Evolutionary conservation across 2,113 vertebrate species (phyloP).

Genomic region (Cariama cristata): DNA sequence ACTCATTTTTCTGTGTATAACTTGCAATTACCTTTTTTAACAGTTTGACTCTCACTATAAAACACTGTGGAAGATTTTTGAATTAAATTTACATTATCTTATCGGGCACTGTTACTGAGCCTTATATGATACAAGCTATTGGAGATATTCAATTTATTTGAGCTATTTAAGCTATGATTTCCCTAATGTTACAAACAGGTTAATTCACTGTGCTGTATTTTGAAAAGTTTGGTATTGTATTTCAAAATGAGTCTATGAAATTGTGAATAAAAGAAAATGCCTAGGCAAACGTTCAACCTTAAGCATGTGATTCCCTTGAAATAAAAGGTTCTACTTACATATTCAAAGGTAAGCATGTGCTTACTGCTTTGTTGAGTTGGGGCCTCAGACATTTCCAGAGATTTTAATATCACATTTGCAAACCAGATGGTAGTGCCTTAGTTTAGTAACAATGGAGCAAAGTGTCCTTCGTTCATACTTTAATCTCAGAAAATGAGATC

Average conservation of each 20-base stretch:
- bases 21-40: slow-evolving; percentile 4
- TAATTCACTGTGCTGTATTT: not conserved
- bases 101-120: not conserved
- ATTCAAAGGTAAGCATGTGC: slow-evolving; percentile 42
- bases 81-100: slow-evolving; percentile 23
- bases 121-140: not conserved
- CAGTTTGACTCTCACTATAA: not conserved
- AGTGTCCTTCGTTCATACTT: slow-evolving; percentile 68
- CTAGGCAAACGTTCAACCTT: not conserved
- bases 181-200: not conserved
- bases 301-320: slow-evolving; percentile 1
- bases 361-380: not conserved
- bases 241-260: not conserved
- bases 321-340: not conserved
- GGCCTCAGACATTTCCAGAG: slow-evolving; percentile 38
- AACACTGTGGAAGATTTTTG: not conserved
- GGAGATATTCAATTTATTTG: not conserved
- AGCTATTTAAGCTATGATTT: not conserved
- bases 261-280: not conserved
- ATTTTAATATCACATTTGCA: slow-evolving; percentile 68
- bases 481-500: slow-evolving; percentile 76
- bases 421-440: slow-evolving; percentile 74
- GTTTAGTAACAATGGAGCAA: slow-evolving; percentile 73
- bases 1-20: not conserved
- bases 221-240: not conserved